Evolutionary conservation across 2,888 invertebrate genomes (phyloP), one percentile per base, ranked within the genome.

Genomic region (Andrena flavipes): DNA sequence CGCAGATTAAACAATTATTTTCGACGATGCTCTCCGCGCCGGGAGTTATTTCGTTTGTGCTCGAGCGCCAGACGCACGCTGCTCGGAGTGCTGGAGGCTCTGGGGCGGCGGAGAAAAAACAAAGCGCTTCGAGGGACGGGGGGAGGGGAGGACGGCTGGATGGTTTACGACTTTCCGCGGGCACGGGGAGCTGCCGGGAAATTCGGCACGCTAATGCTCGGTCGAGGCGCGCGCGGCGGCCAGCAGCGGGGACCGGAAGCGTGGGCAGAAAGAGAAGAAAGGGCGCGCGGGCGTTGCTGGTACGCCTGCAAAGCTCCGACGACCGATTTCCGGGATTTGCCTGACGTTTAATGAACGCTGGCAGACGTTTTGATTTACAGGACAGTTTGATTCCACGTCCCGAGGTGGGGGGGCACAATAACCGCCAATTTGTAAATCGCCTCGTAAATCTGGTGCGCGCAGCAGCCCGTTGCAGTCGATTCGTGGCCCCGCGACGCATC

Each of bases 381-480:
- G 91, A 92, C 92, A 91, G 93, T 93, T 93, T 93, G 93, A 93
- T 93, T 93, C 92, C 91, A n/a, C 90, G 91, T 42, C 42, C 1
- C 42, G 42, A 42, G 88, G 90, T 88, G 86, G 86, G 70, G 86
- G 70, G 84, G 89, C 89, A 92, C 93, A 93, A 93, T 93, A 93
- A 93, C 93, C 93, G 92, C 93, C 93, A 93, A 93, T 93, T 93
- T 93, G 93, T 92, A 93, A 93, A 93, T 93, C 93, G 91, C 92
- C 90, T 92, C 93, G 92, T 93, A 93, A 93, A 93, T 93, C 91
- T 92, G 80, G 67, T 65, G 67, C n/a, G 82, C 65, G 76, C 65
- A 59, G 83, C 73, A 67, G 68, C 76, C 72, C 60, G 72, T 73
- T 71, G 79, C 82, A 64, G 35, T 49, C 33, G 64, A 60, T 59